A percentile compares a stretch with the other conserved stretches of the same genome.
phyloP scores from a whole-genome alignment of 1,140 invertebrate genomes.

The Oedothorax gibbosus region DNA sequence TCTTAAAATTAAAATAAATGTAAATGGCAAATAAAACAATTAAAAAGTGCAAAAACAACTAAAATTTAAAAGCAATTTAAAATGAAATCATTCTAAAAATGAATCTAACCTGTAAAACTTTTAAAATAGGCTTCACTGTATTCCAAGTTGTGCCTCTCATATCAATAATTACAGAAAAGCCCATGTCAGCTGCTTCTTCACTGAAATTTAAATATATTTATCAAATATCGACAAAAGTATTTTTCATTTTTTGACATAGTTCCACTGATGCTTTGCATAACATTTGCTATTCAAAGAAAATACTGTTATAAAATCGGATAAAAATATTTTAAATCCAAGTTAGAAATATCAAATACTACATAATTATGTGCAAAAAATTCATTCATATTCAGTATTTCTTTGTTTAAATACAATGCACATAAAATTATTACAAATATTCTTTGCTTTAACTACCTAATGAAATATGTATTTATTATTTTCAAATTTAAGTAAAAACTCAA shows the following conservation, averaged over 20 bases:
- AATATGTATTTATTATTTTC: too few species aligned
- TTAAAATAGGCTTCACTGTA: slow-evolving; percentile 95
- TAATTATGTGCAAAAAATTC: too few species aligned
- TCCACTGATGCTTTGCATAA: too few species aligned
- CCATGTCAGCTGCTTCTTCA: slow-evolving; percentile 87
- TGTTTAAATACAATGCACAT: too few species aligned
- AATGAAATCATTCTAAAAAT: not conserved
- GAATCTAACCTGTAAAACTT: slow-evolving; percentile 80
- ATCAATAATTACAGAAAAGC: slow-evolving; percentile 95
- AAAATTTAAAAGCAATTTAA: not conserved
- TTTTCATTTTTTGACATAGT: not conserved
- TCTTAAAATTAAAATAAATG: not conserved
- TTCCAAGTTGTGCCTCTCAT: slow-evolving; percentile 95
- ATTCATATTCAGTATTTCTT: too few species aligned
- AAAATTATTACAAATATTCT: too few species aligned
- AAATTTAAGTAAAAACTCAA: too few species aligned
- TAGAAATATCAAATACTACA: too few species aligned
- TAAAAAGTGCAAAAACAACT: not conserved
- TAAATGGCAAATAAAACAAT: not conserved
- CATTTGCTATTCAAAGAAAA: too few species aligned
- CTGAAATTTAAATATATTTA: slow-evolving; percentile 70
- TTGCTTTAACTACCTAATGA: too few species aligned
- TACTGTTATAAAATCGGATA: too few species aligned
- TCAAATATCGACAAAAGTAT: not conserved
- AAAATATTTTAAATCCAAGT: too few species aligned